These are phyloP conservation scores for Andrena dorsata DNA, from an alignment of 2,888 invertebrate species.

Conservation along the genomic window DNA sequence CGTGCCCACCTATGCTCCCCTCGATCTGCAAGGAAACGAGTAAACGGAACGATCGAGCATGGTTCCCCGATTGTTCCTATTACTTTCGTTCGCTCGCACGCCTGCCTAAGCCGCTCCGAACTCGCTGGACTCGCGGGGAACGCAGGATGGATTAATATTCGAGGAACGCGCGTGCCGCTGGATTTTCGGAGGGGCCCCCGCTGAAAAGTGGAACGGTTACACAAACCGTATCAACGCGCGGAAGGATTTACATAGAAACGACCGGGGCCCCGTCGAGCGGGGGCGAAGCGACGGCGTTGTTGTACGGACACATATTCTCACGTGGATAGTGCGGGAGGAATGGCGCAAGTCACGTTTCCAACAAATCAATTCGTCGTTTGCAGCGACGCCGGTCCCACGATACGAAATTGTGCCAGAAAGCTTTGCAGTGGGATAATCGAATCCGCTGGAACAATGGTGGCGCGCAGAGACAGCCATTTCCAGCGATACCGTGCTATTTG, in stretches of 20 bases:
- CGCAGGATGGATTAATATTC: neutral
- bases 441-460: slow-evolving; percentile 43
- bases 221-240: slow-evolving; percentile 1
- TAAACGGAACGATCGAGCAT: neutral
- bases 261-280: neutral
- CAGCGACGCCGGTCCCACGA: slow-evolving; percentile 57
- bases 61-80: slow-evolving; percentile 6
- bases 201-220: neutral
- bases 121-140: neutral
- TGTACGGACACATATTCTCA: slow-evolving; percentile 55
- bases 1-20: neutral
- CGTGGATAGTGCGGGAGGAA: slow-evolving; percentile 46
- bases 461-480: slow-evolving; percentile 31
- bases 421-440: slow-evolving; percentile 62
- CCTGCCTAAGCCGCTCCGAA: neutral
- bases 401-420: slow-evolving; percentile 60
- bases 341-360: slow-evolving; percentile 61
- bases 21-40: slow-evolving; percentile 3
- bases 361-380: slow-evolving; percentile 61
- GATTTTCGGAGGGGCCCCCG: neutral
- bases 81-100: neutral
- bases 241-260: slow-evolving; percentile 33
- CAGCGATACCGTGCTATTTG: slow-evolving; percentile 18
- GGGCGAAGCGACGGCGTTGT: slow-evolving; percentile 30
- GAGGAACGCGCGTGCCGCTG: neutral